These are phyloP conservation scores for Oscheius sp. DNA, from an alignment of 1,140 invertebrate genomes.

Conservation along the genomic window DNA sequence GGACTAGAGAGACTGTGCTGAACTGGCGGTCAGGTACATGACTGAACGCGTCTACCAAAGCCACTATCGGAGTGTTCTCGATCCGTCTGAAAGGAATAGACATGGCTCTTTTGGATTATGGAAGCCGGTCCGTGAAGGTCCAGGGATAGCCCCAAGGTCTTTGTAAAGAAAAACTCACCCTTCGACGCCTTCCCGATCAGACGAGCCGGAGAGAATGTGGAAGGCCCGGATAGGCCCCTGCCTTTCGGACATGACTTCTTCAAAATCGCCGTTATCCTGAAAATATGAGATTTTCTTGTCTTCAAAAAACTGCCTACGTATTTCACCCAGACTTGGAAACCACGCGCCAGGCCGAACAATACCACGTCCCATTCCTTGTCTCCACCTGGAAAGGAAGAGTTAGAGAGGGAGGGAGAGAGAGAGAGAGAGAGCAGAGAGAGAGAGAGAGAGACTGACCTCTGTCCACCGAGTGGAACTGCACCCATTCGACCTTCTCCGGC, in stretches of 20 bases:
- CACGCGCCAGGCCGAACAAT: conserved; percentile 53
- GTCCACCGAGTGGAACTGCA: conserved; percentile 37
- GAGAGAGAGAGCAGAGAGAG: no score
- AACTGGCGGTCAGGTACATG: conserved; percentile 72
- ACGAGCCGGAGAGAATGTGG: conserved; percentile 57
- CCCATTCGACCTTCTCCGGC: conserved; percentile 55
- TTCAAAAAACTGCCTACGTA: conserved; percentile 10
- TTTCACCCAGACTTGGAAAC: conserved; percentile 55
- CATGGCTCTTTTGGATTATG: conserved; percentile 28
- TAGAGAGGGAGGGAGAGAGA: no score
- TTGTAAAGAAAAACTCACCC: background rate
- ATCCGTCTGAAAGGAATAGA: conserved; percentile 38
- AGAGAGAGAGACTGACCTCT: background rate
- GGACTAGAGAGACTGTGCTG: conserved; percentile 83
- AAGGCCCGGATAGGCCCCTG: conserved; percentile 63
- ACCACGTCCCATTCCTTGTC: conserved; percentile 38
- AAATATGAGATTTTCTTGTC: conserved; percentile 20
- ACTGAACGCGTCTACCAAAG: conserved; percentile 50
- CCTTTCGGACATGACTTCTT: conserved; percentile 64
- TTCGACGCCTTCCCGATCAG: background rate
- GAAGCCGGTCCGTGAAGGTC: no score
- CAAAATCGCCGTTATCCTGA: conserved; percentile 63
- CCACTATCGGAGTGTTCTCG: conserved; percentile 47
- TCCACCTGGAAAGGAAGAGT: no score
- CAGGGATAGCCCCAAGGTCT: no score